Conservation (phyloP, 1,140 invertebrate species). For the Micrasema minimum region DNA sequence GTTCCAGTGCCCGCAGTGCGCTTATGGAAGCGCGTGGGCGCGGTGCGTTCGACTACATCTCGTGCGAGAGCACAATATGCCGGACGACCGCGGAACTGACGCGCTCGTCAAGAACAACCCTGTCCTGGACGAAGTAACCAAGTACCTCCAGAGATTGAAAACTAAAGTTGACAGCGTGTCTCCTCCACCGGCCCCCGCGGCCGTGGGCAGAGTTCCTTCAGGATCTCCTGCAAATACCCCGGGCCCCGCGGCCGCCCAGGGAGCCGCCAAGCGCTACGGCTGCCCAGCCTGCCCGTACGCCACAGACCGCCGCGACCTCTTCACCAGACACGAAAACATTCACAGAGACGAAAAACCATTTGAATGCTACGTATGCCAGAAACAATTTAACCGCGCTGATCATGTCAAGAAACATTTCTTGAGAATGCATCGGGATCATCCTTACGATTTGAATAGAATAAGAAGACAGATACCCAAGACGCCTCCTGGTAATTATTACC, state of each 20-base stretch:
- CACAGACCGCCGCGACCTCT: conserved; percentile 91
- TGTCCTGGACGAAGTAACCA: conserved; percentile 78
- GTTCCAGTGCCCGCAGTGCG: conserved; percentile 78
- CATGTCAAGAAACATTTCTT: conserved; percentile 95
- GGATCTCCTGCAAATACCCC: conserved; percentile 70
- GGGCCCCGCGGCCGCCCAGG: conserved; percentile 67
- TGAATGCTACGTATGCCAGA: conserved; percentile 90
- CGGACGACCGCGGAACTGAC: conserved; percentile 70
- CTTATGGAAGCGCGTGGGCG: conserved; percentile 80
- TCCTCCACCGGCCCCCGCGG: conserved; percentile 54
- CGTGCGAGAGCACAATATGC: conserved; percentile 74
- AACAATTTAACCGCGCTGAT: conserved; percentile 93
- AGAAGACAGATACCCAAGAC: conserved; percentile 69
- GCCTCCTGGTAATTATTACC: conserved; percentile 56
- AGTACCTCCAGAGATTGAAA: conserved; percentile 76
- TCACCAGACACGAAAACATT: conserved; percentile 95
- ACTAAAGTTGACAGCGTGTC: conserved; percentile 68
- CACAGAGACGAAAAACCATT: conserved; percentile 94
- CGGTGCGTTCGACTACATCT: conserved; percentile 79
- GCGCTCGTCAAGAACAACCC: conserved; percentile 75
- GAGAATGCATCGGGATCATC: conserved; percentile 87
- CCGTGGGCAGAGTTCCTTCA: conserved; percentile 54
- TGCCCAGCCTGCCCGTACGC: conserved; percentile 89
- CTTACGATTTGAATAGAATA: conserved; percentile 87
- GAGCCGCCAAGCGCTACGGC: conserved; percentile 78